Conservation (phyloP, 2,113 vertebrate genomes). For the Gallinago undulata region DNA sequence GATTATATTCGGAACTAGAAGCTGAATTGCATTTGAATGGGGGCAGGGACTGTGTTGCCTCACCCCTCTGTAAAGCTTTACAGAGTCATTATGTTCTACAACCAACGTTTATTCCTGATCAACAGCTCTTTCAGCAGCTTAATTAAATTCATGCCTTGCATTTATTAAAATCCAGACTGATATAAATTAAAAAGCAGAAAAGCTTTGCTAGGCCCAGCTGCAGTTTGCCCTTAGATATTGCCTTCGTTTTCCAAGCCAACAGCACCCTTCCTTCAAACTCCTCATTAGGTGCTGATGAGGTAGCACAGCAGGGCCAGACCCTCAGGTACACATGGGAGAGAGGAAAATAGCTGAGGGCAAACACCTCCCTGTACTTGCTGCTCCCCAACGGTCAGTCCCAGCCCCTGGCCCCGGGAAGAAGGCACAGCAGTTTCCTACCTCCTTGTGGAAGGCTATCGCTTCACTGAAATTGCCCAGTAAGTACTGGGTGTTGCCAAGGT, state of each 20-base stretch:
- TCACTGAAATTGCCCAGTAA: slow-evolving; percentile 92
- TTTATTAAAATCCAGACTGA: slow-evolving; percentile 28
- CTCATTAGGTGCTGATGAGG: not conserved
- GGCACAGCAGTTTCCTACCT: slow-evolving; percentile 75
- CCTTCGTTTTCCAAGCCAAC: slow-evolving; percentile 35
- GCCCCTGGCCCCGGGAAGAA: not conserved
- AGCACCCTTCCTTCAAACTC: not conserved
- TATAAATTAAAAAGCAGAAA: slow-evolving; percentile 38
- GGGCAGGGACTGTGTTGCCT: not conserved
- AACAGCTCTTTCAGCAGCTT: slow-evolving; percentile 39
- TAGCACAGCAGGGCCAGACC: not conserved
- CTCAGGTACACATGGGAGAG: not conserved
- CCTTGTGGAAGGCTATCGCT: slow-evolving; percentile 91
- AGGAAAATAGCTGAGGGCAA: not conserved
- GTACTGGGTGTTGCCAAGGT: slow-evolving; percentile 97
- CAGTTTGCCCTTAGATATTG: not conserved
- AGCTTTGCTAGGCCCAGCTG: not conserved
- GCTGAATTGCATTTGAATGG: not conserved
- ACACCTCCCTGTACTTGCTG: not conserved
- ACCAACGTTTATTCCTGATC: slow-evolving; percentile 13
- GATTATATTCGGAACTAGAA: not conserved
- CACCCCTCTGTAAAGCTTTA: not conserved
- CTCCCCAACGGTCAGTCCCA: not conserved
- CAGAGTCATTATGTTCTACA: not conserved
- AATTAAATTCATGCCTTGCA: slow-evolving; percentile 42